Conservation (phyloP, 1,140 invertebrate species). For the Drosophila leontia region DNA sequence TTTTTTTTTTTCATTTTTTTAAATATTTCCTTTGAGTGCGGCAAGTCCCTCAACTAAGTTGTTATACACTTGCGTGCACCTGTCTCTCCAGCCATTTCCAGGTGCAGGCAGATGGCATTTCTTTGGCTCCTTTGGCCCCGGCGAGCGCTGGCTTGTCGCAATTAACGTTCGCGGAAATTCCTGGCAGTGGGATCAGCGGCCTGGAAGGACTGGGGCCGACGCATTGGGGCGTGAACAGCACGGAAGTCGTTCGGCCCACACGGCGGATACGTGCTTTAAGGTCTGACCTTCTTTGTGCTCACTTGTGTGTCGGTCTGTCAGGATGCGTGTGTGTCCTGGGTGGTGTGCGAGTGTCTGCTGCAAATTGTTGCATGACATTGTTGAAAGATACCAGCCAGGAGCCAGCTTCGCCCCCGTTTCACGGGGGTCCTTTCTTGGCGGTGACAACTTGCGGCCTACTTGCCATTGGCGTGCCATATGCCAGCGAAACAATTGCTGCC, state of each 20-base stretch:
- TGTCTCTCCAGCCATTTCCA: constrained; percentile 30
- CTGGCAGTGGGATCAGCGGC: constrained; percentile 56
- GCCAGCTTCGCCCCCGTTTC: constrained; percentile 1
- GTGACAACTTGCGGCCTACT: constrained; percentile 78
- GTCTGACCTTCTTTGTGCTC: constrained; percentile 53
- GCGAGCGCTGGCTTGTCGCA: constrained; percentile 73
- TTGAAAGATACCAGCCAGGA: constrained; percentile 1
- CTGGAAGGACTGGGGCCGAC: constrained; percentile 37
- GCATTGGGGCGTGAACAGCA: constrained; percentile 74
- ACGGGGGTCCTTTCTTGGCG: constrained; percentile 26
- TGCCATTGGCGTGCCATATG: constrained; percentile 69
- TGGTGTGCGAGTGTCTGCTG: constrained; percentile 21
- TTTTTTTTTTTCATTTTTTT: constrained; percentile 18
- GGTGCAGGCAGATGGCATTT: constrained; percentile 63
- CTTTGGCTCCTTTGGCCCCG: constrained; percentile 56
- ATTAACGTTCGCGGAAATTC: constrained; percentile 82
- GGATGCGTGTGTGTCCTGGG: not conserved
- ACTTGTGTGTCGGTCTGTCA: constrained; percentile 21
- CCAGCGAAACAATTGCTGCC: constrained; percentile 78
- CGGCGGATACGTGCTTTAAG: constrained; percentile 70
- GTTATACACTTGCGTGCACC: constrained; percentile 49
- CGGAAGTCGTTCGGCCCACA: constrained; percentile 75
- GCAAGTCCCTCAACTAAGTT: constrained; percentile 53
- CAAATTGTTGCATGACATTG: constrained; percentile 58
- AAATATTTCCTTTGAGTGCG: constrained; percentile 52